Evolutionary conservation across 2,888 invertebrate species (phyloP).

Genomic region (Ochropleura plecta): DNA sequence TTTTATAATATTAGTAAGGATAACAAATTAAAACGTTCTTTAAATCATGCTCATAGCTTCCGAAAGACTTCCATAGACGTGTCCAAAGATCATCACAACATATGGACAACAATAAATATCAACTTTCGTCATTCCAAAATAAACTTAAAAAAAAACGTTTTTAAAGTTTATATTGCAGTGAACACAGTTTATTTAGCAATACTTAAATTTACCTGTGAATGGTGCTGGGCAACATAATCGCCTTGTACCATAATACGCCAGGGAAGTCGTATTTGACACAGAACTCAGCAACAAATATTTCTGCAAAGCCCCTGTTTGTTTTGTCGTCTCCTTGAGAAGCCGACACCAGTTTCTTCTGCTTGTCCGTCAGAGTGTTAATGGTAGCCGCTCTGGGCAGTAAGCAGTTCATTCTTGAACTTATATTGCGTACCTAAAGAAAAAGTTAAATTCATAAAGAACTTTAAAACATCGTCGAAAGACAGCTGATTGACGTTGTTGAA

Average conservation of each 20-base stretch:
- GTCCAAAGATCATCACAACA: background rate
- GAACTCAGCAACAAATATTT: conserved; percentile 96
- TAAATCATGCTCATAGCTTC: background rate
- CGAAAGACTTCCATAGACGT: background rate
- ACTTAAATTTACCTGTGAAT: conserved; percentile 92
- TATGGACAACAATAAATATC: background rate
- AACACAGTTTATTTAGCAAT: background rate
- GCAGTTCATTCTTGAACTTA: conserved; percentile 86
- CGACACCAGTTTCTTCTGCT: conserved; percentile 79
- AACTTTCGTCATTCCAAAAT: background rate
- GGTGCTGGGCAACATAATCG: conserved; percentile 95
- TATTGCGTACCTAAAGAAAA: conserved; percentile 80
- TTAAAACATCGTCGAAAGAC: background rate
- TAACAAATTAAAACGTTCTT: background rate
- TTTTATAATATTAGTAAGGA: too few species aligned
- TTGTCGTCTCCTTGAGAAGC: conserved; percentile 87
- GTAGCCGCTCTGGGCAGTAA: conserved; percentile 84
- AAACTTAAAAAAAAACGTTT: background rate
- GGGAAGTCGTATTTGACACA: conserved; percentile 94
- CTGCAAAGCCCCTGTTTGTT: conserved; percentile 83
- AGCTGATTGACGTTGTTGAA: background rate
- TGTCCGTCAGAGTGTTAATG: conserved; percentile 79
- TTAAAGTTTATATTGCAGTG: background rate
- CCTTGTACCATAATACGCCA: conserved; percentile 95
- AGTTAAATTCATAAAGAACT: background rate